These are phyloP conservation scores for Malthinus flaveolus DNA, from an alignment of 2,888 invertebrate genomes.

Conservation along the genomic window DNA sequence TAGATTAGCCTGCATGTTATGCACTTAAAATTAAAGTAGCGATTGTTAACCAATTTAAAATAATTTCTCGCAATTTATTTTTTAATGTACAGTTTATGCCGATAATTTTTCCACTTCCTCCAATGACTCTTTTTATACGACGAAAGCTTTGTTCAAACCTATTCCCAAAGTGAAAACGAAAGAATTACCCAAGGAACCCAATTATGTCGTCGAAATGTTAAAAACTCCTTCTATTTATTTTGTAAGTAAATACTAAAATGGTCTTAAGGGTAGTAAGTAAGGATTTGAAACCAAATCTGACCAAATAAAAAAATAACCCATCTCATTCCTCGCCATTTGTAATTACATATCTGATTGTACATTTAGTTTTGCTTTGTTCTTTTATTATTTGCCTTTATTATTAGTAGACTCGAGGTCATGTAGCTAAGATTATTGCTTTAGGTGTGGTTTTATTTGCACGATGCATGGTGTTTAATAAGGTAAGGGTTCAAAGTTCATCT, in stretches of 20 bases:
- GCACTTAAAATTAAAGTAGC: no score
- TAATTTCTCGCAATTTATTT: slow-evolving; percentile 6
- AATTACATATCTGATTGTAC: no score
- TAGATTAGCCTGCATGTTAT: not conserved
- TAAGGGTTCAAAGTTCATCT: not conserved
- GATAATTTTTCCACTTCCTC: slow-evolving; percentile 42
- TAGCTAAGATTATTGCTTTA: no score
- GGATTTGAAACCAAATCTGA: slow-evolving; percentile 42
- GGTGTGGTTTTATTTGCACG: slow-evolving; percentile 5
- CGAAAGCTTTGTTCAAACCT: slow-evolving; percentile 51
- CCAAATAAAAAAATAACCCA: slow-evolving; percentile 31
- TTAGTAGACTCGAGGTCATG: no score
- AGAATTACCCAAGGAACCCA: slow-evolving; percentile 46
- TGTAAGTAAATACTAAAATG: slow-evolving; percentile 37
- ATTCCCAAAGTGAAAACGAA: slow-evolving; percentile 49
- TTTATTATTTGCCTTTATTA: no score
- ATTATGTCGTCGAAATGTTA: slow-evolving; percentile 31
- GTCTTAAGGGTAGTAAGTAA: not conserved
- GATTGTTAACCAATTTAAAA: no score
- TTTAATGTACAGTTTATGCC: slow-evolving; percentile 32
- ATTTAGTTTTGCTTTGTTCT: no score
- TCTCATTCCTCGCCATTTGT: not conserved
- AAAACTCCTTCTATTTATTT: slow-evolving; percentile 42
- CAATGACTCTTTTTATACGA: slow-evolving; percentile 45
- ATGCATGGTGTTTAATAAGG: slow-evolving; percentile 12